Conservation (phyloP, 2,797 vertebrate genomes). For the Pipistrellus pygmaeus region DNA sequence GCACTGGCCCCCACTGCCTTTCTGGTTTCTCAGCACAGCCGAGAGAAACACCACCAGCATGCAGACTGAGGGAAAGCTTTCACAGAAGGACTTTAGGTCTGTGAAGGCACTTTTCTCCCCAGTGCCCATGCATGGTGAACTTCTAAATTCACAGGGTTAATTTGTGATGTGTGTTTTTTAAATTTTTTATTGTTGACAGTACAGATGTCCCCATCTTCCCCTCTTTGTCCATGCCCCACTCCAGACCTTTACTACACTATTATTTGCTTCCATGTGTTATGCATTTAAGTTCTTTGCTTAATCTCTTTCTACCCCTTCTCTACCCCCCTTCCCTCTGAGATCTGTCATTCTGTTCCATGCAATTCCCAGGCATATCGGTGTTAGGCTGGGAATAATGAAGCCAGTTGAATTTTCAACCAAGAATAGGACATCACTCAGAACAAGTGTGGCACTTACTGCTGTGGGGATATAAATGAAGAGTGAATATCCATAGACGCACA, state of each 20-base stretch:
- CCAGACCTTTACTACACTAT: background rate
- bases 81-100: background rate
- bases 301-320: background rate
- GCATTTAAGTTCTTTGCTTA: background rate
- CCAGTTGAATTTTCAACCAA: background rate
- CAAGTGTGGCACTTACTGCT: slow-evolving; percentile 89
- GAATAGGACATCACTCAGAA: background rate
- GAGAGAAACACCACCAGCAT: background rate
- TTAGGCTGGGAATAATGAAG: background rate
- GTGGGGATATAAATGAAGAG: slow-evolving; percentile 97
- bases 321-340: background rate
- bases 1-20: background rate
- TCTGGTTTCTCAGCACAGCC: background rate
- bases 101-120: background rate
- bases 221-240: background rate
- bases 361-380: background rate
- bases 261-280: background rate
- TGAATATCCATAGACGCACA: slow-evolving; percentile 98
- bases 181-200: background rate
- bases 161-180: background rate
- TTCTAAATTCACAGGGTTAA: background rate
- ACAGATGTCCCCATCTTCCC: background rate
- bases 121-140: background rate
- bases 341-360: background rate
- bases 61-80: background rate